A percentile compares a stretch with the other conserved stretches of the same genome.
These are phyloP conservation scores for Tipula lateralis DNA, from an alignment of 2,888 invertebrate species.

Conservation along the genomic window DNA sequence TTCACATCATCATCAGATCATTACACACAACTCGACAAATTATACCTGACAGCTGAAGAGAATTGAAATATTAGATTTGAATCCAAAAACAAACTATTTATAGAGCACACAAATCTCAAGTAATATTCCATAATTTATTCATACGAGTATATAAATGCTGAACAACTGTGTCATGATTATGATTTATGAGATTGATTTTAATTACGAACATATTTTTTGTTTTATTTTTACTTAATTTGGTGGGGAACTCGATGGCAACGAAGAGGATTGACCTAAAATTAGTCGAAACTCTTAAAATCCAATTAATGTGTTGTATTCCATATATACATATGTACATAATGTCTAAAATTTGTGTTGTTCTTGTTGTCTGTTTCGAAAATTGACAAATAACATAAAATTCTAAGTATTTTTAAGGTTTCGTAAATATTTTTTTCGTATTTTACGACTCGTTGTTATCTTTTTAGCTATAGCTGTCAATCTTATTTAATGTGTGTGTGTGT, in stretches of 20 bases:
- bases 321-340: background rate
- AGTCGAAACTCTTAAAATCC: conserved; percentile 16
- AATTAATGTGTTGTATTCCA: background rate
- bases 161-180: background rate
- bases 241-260: background rate
- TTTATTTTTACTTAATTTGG: background rate
- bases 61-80: conserved; percentile 11
- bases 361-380: background rate
- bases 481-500: background rate
- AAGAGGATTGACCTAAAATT: conserved; percentile 24
- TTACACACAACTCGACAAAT: background rate
- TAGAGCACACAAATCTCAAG: background rate
- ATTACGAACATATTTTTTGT: background rate
- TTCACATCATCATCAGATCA: conserved; percentile 11
- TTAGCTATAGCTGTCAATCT: background rate
- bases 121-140: background rate
- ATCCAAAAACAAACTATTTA: background rate
- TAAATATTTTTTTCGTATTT: background rate
- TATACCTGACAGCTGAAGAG: background rate
- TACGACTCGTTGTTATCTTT: background rate
- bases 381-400: conserved; percentile 1
- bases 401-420: background rate
- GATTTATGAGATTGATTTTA: conserved; percentile 19
- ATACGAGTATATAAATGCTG: background rate
- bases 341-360: background rate